Percentiles rank a stretch among this genome's conserved stretches.
Conservation (phyloP, 2,797 vertebrate genomes). For the Hybognathus amarus region DNA sequence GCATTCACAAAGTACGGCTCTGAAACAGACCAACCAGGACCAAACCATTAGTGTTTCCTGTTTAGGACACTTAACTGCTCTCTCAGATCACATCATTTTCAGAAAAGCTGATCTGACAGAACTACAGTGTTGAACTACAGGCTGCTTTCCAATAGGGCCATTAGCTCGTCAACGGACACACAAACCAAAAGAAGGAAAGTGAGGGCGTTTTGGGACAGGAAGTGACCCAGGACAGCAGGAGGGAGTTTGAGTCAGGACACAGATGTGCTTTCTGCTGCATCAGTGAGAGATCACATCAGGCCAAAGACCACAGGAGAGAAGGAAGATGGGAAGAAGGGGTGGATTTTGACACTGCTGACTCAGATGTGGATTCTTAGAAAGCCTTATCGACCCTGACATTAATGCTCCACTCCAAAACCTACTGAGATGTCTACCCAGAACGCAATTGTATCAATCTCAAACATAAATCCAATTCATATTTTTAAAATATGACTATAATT, state of each 20-base stretch:
- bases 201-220: conserved; percentile 1
- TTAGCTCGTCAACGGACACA: not conserved
- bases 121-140: not conserved
- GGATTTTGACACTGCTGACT: conserved; percentile 36
- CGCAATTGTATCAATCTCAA: not conserved
- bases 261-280: conserved; percentile 39
- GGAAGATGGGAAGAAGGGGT: conserved; percentile 3
- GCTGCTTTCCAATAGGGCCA: conserved; percentile 21
- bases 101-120: not conserved
- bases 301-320: not conserved
- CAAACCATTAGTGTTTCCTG: conserved; percentile 3
- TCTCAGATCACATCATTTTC: not conserved
- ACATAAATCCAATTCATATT: not conserved
- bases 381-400: conserved; percentile 26
- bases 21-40: conserved; percentile 58
- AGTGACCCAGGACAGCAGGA: conserved; percentile 22
- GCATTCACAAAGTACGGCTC: conserved; percentile 94
- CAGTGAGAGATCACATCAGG: conserved; percentile 13
- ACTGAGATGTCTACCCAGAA: not conserved
- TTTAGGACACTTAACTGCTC: not conserved
- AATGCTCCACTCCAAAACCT: conserved; percentile 15
- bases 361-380: conserved; percentile 15
- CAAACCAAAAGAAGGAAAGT: not conserved
- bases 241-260: conserved; percentile 7
- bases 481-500: not conserved